Evolutionary conservation across 2,113 vertebrate species (phyloP).

Genomic region (Tetrao urogallus): DNA sequence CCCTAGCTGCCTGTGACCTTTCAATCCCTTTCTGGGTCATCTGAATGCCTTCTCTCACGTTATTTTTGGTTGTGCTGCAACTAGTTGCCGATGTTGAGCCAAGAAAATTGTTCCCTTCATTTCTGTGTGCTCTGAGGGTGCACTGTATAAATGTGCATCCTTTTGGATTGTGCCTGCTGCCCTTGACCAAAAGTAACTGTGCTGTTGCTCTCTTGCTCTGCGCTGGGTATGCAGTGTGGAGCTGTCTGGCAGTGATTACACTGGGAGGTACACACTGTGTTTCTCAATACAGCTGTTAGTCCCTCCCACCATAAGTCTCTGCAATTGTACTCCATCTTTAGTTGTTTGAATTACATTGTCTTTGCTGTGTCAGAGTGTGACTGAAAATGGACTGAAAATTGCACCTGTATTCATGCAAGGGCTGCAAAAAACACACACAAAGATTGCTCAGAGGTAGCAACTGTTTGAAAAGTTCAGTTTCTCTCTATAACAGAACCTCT

Average conservation of each 20-base stretch:
- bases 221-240: background rate
- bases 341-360: background rate
- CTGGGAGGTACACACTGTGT: rapidly evolving
- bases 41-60: background rate
- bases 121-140: background rate
- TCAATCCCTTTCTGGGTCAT: background rate
- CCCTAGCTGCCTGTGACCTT: slow-evolving; percentile 5
- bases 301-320: background rate
- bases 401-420: background rate
- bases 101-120: background rate
- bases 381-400: background rate
- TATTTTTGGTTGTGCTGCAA: slow-evolving; percentile 46
- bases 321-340: background rate
- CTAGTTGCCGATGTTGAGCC: background rate
- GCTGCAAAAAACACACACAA: background rate
- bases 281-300: background rate
- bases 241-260: background rate
- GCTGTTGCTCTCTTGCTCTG: background rate
- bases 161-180: slow-evolving; percentile 18
- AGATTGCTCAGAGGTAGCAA: background rate
- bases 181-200: slow-evolving; percentile 43
- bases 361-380: background rate
- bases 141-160: background rate
- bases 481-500: background rate
- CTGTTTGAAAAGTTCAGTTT: background rate